phyloP scores from a whole-genome alignment of 2,888 invertebrate species.

The Drosophila emarginata region DNA sequence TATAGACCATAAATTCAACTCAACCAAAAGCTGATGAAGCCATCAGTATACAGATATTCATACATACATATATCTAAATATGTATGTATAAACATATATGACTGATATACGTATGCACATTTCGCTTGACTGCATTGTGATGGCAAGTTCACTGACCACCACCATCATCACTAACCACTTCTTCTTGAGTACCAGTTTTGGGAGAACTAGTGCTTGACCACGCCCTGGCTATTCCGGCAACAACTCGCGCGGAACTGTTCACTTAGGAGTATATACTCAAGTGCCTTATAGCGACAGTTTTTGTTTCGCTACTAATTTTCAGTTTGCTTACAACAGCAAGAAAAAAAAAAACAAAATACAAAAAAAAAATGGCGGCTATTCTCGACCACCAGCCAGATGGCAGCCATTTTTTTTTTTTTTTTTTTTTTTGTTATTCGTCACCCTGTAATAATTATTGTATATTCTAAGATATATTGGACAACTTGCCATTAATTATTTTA shows the following conservation, averaged over 20 bases:
- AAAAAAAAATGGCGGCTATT: slow-evolving; percentile 21
- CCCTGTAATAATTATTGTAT: slow-evolving; percentile 2
- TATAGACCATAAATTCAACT: slow-evolving; percentile 70
- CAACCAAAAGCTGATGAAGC: slow-evolving; percentile 63
- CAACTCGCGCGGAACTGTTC: slow-evolving; percentile 32
- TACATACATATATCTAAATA: slow-evolving; percentile 25
- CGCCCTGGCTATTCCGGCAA: slow-evolving; percentile 44
- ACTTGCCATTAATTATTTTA: neutral
- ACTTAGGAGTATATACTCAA: slow-evolving; percentile 17
- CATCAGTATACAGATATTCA: slow-evolving; percentile 40
- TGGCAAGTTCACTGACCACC: slow-evolving; percentile 46
- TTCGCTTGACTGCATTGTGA: slow-evolving; percentile 5
- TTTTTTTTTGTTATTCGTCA: slow-evolving; percentile 22
- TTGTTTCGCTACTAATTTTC: slow-evolving; percentile 59
- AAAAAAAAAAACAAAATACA: neutral
- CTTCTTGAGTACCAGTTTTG: slow-evolving; percentile 5
- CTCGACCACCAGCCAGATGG: slow-evolving; percentile 62
- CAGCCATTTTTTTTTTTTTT: slow-evolving; percentile 56
- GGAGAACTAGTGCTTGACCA: slow-evolving; percentile 48
- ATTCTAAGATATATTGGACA: neutral
- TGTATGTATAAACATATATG: slow-evolving; percentile 25
- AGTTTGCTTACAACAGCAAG: slow-evolving; percentile 48
- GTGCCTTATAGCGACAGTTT: slow-evolving; percentile 56
- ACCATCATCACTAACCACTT: slow-evolving; percentile 15
- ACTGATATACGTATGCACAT: slow-evolving; percentile 3